phyloP scores from a whole-genome alignment of 1,140 invertebrate genomes.

The Bombus cullumanus region DNA sequence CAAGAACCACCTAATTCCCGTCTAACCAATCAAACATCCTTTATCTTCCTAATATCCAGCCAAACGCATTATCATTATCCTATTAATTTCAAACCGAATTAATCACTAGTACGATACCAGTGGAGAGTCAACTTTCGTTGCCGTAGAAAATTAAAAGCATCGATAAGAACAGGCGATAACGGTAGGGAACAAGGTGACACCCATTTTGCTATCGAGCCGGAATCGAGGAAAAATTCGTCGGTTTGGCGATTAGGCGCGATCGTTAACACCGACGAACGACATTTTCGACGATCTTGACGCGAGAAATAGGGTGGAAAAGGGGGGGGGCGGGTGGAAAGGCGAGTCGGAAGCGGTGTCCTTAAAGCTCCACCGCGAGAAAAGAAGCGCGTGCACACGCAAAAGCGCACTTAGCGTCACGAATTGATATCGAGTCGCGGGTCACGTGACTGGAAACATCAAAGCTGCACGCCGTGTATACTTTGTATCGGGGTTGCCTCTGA shows the following conservation, averaged over 20 bases:
- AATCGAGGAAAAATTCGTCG: constrained; percentile 18
- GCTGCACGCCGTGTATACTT: constrained; percentile 48
- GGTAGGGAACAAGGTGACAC: background rate
- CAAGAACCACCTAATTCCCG: background rate
- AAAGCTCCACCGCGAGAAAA: constrained; percentile 48
- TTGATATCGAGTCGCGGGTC: constrained; percentile 71
- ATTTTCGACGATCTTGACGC: constrained; percentile 23
- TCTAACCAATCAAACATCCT: background rate
- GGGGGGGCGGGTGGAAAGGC: background rate
- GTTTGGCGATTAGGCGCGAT: constrained; percentile 12
- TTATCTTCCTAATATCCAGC: background rate
- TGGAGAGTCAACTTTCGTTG: background rate
- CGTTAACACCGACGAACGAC: constrained; percentile 14
- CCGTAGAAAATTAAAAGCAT: constrained; percentile 4
- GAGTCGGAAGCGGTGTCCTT: constrained; percentile 55
- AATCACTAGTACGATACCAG: background rate
- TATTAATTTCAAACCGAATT: background rate
- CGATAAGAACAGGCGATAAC: background rate
- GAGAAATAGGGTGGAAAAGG: too few relatives aligned
- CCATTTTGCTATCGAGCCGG: background rate
- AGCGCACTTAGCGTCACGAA: constrained; percentile 75
- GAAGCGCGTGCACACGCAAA: constrained; percentile 75
- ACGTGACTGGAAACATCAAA: constrained; percentile 77
- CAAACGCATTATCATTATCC: background rate
- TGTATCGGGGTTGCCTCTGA: constrained; percentile 67